These are phyloP conservation scores for Bellardia pandia DNA, from an alignment of 2,888 invertebrate species.

Conservation along the genomic window DNA sequence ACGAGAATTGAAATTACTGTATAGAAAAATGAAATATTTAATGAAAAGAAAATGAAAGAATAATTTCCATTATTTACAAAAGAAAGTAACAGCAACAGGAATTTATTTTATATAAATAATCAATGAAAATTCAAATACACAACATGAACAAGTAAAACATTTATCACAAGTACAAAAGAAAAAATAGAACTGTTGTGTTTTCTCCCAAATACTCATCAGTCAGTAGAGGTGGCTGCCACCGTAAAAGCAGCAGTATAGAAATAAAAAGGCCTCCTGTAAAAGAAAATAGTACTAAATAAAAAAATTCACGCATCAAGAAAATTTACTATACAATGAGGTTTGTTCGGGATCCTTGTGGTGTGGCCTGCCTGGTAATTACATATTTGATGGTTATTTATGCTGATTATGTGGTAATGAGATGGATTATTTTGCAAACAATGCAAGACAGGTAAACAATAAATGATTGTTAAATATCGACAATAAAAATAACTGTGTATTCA, in stretches of 20 bases:
- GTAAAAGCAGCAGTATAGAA: conserved; percentile 5
- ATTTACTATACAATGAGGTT: conserved; percentile 85
- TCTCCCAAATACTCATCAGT: not conserved
- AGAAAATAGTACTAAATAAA: conserved; percentile 5
- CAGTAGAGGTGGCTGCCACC: not conserved
- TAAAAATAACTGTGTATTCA: not conserved
- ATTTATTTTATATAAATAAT: conserved; percentile 23
- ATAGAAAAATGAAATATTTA: conserved; percentile 36
- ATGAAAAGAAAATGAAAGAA: conserved; percentile 18
- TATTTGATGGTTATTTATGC: conserved; percentile 93
- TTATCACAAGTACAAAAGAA: not conserved
- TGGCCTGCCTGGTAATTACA: conserved; percentile 91
- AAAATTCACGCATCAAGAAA: not conserved
- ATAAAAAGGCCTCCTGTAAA: not conserved
- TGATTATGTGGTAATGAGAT: conserved; percentile 93
- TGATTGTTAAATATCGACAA: not conserved
- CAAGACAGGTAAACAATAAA: conserved; percentile 88
- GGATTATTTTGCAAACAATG: conserved; percentile 93
- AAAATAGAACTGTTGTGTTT: not conserved
- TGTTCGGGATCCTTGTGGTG: conserved; percentile 93
- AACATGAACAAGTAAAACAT: conserved; percentile 12
- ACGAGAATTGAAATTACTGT: not conserved
- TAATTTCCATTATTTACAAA: conserved; percentile 32
- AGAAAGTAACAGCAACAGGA: not conserved
- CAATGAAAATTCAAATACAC: conserved; percentile 23